A percentile compares a stretch with the other conserved stretches of the same genome.
phyloP scores from a whole-genome alignment of 2,888 invertebrate species.

The Pantelozetes paolii region DNA sequence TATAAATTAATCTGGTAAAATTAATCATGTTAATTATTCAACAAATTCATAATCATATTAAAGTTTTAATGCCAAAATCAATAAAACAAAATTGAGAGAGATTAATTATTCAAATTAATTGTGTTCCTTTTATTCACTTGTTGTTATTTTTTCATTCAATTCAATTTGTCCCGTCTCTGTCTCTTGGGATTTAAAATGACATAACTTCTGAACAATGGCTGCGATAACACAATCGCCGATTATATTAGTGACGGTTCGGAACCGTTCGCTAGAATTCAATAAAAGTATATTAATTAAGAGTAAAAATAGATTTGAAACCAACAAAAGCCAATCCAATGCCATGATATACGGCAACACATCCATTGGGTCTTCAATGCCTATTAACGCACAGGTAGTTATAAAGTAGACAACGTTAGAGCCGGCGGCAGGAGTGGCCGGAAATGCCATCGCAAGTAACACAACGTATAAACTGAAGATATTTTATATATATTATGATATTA shows the following conservation, averaged over 20 bases:
- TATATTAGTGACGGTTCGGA: constrained; percentile 33
- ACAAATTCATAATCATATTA: too few relatives aligned
- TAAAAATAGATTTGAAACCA: not conserved
- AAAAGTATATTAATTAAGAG: not conserved
- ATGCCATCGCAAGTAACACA: constrained; percentile 33
- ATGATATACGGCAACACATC: constrained; percentile 32
- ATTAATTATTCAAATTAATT: too few relatives aligned
- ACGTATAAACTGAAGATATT: constrained; percentile 37
- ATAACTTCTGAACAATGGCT: constrained; percentile 21
- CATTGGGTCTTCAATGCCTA: constrained; percentile 37
- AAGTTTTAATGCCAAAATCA: too few relatives aligned
- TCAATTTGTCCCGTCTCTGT: not conserved
- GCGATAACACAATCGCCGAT: constrained; percentile 33
- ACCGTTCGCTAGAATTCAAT: constrained; percentile 24
- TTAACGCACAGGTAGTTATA: constrained; percentile 12
- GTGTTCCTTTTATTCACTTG: too few relatives aligned
- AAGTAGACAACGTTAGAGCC: constrained; percentile 6
- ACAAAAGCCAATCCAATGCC: constrained; percentile 39
- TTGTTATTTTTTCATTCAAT: too few relatives aligned
- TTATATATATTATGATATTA: too few relatives aligned
- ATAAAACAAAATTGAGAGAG: too few relatives aligned
- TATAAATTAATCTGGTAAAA: too few relatives aligned
- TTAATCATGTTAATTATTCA: too few relatives aligned
- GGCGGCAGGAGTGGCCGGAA: constrained; percentile 15
- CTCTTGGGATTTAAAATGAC: not conserved